phyloP scores from a whole-genome alignment of 2,797 vertebrate genomes.

The Tapera naevia region DNA sequence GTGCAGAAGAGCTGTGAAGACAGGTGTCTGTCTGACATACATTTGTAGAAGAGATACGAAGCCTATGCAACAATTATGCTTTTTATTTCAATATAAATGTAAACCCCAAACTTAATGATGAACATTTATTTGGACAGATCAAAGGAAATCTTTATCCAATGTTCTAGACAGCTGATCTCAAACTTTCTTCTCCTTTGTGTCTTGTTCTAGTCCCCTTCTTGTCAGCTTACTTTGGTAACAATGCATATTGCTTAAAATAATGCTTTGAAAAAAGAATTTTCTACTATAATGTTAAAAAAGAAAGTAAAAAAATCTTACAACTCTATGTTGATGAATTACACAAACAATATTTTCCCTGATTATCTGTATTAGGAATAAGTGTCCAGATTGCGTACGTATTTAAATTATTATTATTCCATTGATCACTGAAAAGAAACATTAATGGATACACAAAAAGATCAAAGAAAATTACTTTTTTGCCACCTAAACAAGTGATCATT shows the following conservation, averaged over 20 bases:
- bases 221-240: background rate
- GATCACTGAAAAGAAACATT: background rate
- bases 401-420: background rate
- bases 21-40: background rate
- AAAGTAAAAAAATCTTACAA: background rate
- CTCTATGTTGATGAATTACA: fast-evolving
- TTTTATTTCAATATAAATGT: background rate
- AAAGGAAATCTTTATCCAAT: background rate
- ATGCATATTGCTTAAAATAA: background rate
- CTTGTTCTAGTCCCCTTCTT: background rate
- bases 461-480: background rate
- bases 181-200: background rate
- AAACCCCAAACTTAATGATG: background rate
- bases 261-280: background rate
- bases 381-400: background rate
- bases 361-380: background rate
- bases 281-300: background rate
- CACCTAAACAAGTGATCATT: background rate
- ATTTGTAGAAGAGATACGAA: background rate
- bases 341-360: background rate
- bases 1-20: background rate
- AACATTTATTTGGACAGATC: background rate
- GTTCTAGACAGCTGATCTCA: background rate
- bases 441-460: background rate
- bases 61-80: background rate